Percentiles rank a stretch among this genome's conserved stretches.
Evolutionary conservation across 1,140 invertebrate genomes (phyloP).

Genomic region (Drosophila nannoptera): DNA sequence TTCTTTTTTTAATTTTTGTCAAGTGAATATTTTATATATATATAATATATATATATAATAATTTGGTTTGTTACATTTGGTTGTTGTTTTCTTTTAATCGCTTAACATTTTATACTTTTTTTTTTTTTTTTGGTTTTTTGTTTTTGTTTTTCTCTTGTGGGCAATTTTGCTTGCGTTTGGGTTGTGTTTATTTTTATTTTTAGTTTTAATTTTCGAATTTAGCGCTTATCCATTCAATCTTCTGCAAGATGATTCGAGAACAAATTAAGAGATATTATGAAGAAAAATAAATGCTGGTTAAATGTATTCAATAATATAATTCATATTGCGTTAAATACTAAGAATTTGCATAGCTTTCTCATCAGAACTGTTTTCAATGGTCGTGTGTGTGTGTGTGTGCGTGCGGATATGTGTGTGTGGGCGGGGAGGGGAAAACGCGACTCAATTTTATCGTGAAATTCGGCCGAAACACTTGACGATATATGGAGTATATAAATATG

Average conservation of each 20-base stretch:
- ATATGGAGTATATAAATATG: conserved; percentile 31
- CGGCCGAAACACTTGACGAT: conserved; percentile 34
- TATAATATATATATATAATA: conserved; percentile 62
- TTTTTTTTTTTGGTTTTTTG: conserved; percentile 49
- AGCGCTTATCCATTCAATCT: conserved; percentile 79
- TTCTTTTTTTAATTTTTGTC: conserved; percentile 59
- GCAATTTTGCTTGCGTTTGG: conserved; percentile 61
- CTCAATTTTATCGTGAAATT: conserved; percentile 7
- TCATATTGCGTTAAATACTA: conserved; percentile 36
- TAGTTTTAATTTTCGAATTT: conserved; percentile 61
- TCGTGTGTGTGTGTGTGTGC: conserved; percentile 14
- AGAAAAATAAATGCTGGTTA: conserved; percentile 75
- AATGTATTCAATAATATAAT: conserved; percentile 60
- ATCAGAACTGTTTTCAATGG: conserved; percentile 8
- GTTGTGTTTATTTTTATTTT: conserved; percentile 52
- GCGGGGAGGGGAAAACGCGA: conserved; percentile 20
- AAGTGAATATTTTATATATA: conserved; percentile 73
- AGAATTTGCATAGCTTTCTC: conserved; percentile 44
- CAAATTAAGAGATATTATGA: conserved; percentile 73
- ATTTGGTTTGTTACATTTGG: conserved; percentile 62
- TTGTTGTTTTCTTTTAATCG: conserved; percentile 46
- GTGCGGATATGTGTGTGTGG: too few species aligned
- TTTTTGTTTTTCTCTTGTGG: conserved; percentile 56
- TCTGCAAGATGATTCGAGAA: conserved; percentile 78
- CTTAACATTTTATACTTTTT: conserved; percentile 57